Evolutionary conservation across 2,888 invertebrate genomes (phyloP).

Genomic region (Melipona beecheii): DNA sequence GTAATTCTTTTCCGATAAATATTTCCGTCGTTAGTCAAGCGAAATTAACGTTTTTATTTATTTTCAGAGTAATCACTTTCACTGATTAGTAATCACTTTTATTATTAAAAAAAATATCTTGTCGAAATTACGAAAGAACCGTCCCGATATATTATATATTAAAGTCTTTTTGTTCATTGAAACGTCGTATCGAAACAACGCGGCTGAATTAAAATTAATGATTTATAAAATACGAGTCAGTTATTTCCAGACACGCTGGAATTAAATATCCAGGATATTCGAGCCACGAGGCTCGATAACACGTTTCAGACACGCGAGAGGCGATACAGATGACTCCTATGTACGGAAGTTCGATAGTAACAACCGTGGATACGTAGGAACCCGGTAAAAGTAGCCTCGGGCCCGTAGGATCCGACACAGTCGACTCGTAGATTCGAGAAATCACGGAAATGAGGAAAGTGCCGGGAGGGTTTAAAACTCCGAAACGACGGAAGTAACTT

Average conservation of each 20-base stretch:
- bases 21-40: not conserved
- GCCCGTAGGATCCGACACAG: not conserved
- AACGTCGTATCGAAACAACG: not conserved
- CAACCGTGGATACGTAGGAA: not conserved
- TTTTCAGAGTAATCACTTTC: not conserved
- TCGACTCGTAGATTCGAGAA: not conserved
- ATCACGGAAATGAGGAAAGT: not conserved
- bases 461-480: not conserved
- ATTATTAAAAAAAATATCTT: not conserved
- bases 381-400: not conserved
- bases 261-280: not conserved
- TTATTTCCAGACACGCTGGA: not conserved
- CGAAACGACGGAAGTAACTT: not conserved
- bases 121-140: not conserved
- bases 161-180: not conserved
- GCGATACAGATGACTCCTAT: not conserved
- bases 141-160: no score
- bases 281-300: conserved; percentile 2
- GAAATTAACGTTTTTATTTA: no score
- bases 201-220: not conserved
- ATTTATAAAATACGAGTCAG: not conserved
- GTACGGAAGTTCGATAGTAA: conserved; percentile 1
- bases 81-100: no score
- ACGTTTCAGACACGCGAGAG: not conserved
- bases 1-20: not conserved